phyloP scores from a whole-genome alignment of 2,888 invertebrate species.

The Oligia strigilis region DNA sequence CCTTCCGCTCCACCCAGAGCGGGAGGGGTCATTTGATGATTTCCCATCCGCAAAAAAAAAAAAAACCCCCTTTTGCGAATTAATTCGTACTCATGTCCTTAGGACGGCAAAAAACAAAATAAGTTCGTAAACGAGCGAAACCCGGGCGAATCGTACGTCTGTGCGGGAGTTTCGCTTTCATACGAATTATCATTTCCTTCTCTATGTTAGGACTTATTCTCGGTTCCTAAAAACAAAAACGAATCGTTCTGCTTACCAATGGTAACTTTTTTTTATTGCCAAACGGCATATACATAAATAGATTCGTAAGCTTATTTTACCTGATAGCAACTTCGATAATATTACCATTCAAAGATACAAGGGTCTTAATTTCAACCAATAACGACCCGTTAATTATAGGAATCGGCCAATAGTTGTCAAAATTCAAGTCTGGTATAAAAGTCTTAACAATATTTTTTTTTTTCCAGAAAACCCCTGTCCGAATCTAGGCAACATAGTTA shows the following conservation, averaged over 20 bases:
- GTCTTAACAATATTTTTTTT: conserved; percentile 34
- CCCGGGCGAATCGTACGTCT: not conserved
- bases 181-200: not conserved
- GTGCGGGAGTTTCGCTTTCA: not conserved
- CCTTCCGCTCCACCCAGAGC: too few relatives aligned
- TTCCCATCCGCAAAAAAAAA: too few relatives aligned
- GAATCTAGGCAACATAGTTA: conserved; percentile 98
- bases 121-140: not conserved
- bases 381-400: too few relatives aligned
- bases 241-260: too few relatives aligned
- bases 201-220: too few relatives aligned
- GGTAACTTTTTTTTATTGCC: not conserved
- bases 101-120: not conserved
- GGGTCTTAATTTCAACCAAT: too few relatives aligned
- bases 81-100: not conserved
- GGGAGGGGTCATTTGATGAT: too few relatives aligned
- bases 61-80: not conserved
- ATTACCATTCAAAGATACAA: not conserved
- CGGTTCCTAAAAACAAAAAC: too few relatives aligned
- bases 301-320: not conserved
- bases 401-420: not conserved
- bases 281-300: not conserved
- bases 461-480: conserved; percentile 98
- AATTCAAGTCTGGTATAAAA: not conserved
- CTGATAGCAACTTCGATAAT: not conserved